These are phyloP conservation scores for Hydrotaea diabolus DNA, from an alignment of 2,888 invertebrate genomes.

Conservation along the genomic window DNA sequence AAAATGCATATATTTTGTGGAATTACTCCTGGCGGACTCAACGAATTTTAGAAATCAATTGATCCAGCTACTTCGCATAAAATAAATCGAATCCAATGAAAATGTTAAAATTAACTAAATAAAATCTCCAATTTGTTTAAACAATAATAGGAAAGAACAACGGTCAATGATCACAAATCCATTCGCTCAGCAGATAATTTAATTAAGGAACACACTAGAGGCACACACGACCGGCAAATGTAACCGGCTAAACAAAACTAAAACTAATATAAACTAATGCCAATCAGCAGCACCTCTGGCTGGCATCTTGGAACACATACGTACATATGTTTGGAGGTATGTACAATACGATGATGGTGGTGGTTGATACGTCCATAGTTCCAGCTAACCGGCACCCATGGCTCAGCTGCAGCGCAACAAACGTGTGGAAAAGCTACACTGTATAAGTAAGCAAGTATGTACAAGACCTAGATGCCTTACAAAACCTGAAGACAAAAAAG, in stretches of 20 bases:
- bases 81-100: too few relatives aligned
- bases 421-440: conserved; percentile 33
- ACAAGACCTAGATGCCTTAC: conserved; percentile 60
- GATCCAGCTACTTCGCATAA: too few relatives aligned
- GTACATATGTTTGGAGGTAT: not conserved
- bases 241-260: conserved; percentile 64
- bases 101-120: too few relatives aligned
- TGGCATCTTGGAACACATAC: conserved; percentile 17
- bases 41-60: too few relatives aligned
- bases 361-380: not conserved
- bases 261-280: conserved; percentile 47
- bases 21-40: too few relatives aligned
- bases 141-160: conserved; percentile 38
- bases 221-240: conserved; percentile 59
- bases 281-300: conserved; percentile 38
- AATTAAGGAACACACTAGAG: conserved; percentile 38
- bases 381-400: not conserved
- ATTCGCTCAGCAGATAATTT: not conserved
- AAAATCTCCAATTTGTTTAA: not conserved
- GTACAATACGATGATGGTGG: too few relatives aligned
- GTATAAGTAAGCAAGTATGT: too few relatives aligned
- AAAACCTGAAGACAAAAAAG: conserved; percentile 27
- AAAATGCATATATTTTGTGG: too few relatives aligned
- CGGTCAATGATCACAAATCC: conserved; percentile 26
- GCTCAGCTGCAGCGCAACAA: conserved; percentile 36